Conservation (phyloP, 2,888 invertebrate species). For the Bimastos eiseni region DNA sequence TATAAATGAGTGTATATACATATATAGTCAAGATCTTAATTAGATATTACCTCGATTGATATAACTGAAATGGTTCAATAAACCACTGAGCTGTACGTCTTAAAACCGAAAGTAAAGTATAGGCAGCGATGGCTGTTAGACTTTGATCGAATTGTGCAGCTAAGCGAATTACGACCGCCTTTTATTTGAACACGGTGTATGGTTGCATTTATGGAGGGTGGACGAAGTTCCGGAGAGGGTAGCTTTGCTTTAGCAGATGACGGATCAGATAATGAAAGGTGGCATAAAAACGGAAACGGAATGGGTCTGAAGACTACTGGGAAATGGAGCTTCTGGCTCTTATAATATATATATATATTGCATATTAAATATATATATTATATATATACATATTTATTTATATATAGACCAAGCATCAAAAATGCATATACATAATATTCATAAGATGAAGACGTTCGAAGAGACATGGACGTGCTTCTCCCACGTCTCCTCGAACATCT, state of each 20-base stretch:
- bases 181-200: neutral
- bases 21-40: too few species aligned
- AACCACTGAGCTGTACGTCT: neutral
- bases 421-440: neutral
- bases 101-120: neutral
- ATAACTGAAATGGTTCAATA: neutral
- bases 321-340: neutral
- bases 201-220: neutral
- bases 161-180: neutral
- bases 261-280: constrained; percentile 1
- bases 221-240: constrained; percentile 6
- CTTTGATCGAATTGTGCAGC: neutral
- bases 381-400: neutral
- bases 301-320: neutral
- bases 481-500: too few species aligned
- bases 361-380: neutral
- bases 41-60: neutral
- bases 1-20: neutral
- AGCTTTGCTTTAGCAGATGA: neutral
- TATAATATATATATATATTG: too few species aligned
- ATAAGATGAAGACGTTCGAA: too few species aligned
- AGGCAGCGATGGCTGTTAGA: neutral
- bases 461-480: too few species aligned
- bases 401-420: neutral
- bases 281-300: constrained; percentile 7